A percentile compares a stretch with the other conserved stretches of the same genome.
These are phyloP conservation scores for Gryllus longicercus DNA, from an alignment of 2,888 invertebrate genomes.

Conservation along the genomic window DNA sequence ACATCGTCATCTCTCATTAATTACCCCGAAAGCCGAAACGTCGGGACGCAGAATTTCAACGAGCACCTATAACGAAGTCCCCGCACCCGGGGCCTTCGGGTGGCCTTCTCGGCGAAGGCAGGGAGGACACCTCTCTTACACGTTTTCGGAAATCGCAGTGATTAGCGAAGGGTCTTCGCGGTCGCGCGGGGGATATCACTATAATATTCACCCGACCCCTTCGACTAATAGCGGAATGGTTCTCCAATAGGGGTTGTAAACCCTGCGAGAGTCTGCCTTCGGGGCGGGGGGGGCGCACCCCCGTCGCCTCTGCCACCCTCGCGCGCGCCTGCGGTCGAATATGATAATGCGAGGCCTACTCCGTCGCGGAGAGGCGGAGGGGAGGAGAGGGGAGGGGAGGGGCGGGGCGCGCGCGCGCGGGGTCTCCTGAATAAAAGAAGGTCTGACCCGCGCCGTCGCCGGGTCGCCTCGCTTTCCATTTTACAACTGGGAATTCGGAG, in stretches of 20 bases:
- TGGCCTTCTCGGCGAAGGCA: too few species aligned
- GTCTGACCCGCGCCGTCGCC: not conserved
- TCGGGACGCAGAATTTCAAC: too few species aligned
- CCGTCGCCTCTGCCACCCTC: not conserved
- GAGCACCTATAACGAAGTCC: too few species aligned
- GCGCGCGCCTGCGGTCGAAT: conserved; percentile 6
- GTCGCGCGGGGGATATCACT: not conserved
- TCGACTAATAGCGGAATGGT: not conserved
- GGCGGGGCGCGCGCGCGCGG: not conserved
- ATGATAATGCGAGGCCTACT: not conserved
- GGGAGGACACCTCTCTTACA: too few species aligned
- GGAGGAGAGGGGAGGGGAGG: not conserved
- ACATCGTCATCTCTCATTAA: not conserved
- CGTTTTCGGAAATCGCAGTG: too few species aligned
- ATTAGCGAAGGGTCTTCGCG: too few species aligned
- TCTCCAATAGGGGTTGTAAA: not conserved
- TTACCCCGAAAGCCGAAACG: not conserved
- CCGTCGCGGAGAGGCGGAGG: not conserved
- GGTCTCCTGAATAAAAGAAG: not conserved
- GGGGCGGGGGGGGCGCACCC: not conserved
- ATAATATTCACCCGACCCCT: not conserved
- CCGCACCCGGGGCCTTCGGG: too few species aligned
- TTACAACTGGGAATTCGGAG: not conserved
- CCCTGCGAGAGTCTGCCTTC: not conserved
- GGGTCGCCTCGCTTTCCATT: conserved; percentile 17